Evolutionary conservation across 2,797 vertebrate species (phyloP).

Genomic region (Pyrocephalus nanus): DNA sequence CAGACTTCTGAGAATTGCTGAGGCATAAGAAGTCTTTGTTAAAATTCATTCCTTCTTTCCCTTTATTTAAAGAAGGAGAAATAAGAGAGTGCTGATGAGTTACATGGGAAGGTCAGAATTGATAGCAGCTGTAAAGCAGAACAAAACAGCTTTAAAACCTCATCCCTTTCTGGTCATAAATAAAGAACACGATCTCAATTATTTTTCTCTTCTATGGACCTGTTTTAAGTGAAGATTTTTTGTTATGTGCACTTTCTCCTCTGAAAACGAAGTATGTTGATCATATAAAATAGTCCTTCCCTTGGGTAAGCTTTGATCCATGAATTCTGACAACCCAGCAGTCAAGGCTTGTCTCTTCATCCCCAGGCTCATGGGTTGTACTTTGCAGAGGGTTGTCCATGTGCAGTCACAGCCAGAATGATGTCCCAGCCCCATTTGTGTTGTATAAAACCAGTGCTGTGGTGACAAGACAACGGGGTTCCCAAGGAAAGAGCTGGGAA

Average conservation of each 20-base stretch:
- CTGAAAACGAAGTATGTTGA: not conserved
- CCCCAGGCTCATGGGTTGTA: not conserved
- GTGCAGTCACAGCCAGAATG: not conserved
- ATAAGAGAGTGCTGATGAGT: not conserved
- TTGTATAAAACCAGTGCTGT: fast-evolving
- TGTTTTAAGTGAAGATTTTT: not conserved
- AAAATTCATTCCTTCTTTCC: not conserved
- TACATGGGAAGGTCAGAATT: constrained; percentile 36
- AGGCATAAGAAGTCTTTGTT: not conserved
- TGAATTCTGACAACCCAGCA: not conserved
- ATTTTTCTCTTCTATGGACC: not conserved
- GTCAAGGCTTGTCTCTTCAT: not conserved
- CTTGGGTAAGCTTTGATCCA: not conserved
- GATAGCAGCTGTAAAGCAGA: constrained; percentile 25
- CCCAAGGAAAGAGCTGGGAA: not conserved
- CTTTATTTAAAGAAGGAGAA: constrained; percentile 27
- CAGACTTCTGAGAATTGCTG: not conserved
- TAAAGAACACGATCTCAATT: constrained; percentile 10
- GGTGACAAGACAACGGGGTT: not conserved
- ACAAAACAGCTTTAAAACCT: not conserved
- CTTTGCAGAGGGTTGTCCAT: not conserved
- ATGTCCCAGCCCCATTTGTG: not conserved
- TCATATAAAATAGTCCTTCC: not conserved
- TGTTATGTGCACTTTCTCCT: not conserved
- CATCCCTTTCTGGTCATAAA: constrained; percentile 7